Percentiles rank a stretch among this genome's conserved stretches.
Conservation (phyloP, 2,888 invertebrate genomes). For the Ectropis crepuscularia region DNA sequence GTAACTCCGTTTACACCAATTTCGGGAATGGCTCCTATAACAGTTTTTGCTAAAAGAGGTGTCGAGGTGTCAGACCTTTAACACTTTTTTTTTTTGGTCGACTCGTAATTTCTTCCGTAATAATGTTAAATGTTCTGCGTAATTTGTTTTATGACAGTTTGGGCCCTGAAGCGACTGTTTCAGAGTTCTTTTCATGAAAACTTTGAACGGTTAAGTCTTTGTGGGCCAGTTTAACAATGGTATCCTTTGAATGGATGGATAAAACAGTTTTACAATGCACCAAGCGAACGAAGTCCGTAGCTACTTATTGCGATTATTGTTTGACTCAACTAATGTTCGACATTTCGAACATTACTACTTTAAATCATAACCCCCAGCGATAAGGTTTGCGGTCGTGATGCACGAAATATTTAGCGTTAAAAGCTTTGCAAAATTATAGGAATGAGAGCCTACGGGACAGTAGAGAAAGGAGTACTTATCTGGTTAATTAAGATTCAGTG, state of each 20-base stretch:
- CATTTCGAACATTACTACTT: too few relatives aligned
- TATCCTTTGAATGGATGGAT: not conserved
- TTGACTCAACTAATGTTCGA: too few relatives aligned
- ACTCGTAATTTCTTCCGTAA: not conserved
- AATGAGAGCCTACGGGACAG: too few relatives aligned
- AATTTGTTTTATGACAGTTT: slow-evolving; percentile 2
- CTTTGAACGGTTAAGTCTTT: not conserved
- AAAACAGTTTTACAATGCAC: too few relatives aligned
- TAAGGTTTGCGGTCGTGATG: too few relatives aligned
- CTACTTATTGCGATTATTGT: too few relatives aligned
- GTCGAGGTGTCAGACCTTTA: not conserved
- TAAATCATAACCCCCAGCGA: too few relatives aligned
- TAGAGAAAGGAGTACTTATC: too few relatives aligned
- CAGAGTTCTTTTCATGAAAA: not conserved
- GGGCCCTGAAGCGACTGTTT: not conserved
- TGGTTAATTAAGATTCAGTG: too few relatives aligned
- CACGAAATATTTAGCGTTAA: too few relatives aligned
- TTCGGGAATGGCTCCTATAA: slow-evolving; percentile 21
- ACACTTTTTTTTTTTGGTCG: not conserved
- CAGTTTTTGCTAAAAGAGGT: slow-evolving; percentile 19
- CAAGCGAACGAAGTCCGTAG: too few relatives aligned
- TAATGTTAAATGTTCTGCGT: not conserved
- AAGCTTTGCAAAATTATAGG: too few relatives aligned
- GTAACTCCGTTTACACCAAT: slow-evolving; percentile 29
- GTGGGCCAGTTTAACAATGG: not conserved